These are phyloP conservation scores for Pygocentrus nattereri DNA, from an alignment of 2,797 vertebrate species.

Conservation along the genomic window DNA sequence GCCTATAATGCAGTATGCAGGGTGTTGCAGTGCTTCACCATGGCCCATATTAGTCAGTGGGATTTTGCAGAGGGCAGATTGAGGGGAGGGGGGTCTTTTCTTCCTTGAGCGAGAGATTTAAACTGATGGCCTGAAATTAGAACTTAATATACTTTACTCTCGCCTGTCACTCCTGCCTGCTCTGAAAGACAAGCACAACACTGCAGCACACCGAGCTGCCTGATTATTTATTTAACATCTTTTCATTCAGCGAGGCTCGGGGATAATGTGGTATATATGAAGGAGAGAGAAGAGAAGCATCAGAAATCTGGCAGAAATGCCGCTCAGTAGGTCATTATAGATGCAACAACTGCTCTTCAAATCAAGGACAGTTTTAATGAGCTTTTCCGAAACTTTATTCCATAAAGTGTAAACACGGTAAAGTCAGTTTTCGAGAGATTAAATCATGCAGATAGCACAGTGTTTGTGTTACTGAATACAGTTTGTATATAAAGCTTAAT, in stretches of 20 bases:
- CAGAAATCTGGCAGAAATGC: no score
- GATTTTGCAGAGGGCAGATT: slow-evolving; percentile 32
- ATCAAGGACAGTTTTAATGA: background rate
- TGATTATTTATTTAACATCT: slow-evolving; percentile 26
- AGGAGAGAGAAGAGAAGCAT: background rate
- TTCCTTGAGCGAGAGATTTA: slow-evolving; percentile 39
- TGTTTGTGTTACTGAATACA: background rate
- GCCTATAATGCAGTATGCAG: slow-evolving; percentile 8
- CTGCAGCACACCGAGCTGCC: background rate
- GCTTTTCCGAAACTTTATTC: background rate
- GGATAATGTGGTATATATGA: background rate
- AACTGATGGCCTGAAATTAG: slow-evolving; percentile 50
- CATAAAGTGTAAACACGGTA: background rate
- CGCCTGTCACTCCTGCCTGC: slow-evolving; percentile 32
- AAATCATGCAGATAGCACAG: background rate
- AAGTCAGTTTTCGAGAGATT: background rate
- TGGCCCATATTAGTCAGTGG: slow-evolving; percentile 30
- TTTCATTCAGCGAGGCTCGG: slow-evolving; percentile 10
- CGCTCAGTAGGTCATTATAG: background rate
- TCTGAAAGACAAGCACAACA: slow-evolving; percentile 15
- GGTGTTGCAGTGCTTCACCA: slow-evolving; percentile 21
- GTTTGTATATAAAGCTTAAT: no score
- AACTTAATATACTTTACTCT: slow-evolving; percentile 31
- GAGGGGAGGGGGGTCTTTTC: background rate
- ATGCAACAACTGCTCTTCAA: background rate